phyloP scores from a whole-genome alignment of 1,140 invertebrate genomes.

The Parasteatoda tepidariorum region DNA sequence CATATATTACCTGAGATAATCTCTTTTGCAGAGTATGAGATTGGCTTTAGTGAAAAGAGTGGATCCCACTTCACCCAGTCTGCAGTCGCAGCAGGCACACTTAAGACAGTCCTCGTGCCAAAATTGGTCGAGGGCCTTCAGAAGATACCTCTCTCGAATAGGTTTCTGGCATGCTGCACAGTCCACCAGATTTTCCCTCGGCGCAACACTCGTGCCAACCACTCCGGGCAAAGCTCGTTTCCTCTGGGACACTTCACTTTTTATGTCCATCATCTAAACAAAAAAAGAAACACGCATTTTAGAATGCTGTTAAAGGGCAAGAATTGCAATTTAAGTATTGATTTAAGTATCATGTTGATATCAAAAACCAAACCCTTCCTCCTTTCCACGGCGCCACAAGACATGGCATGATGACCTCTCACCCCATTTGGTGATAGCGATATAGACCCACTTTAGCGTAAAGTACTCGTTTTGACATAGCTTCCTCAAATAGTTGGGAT shows the following conservation, averaged over 20 bases:
- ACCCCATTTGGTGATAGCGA: no score
- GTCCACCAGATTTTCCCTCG: constrained; percentile 62
- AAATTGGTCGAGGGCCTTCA: constrained; percentile 81
- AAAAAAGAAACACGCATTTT: background rate
- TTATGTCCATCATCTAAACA: constrained; percentile 9
- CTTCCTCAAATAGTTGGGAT: background rate
- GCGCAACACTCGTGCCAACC: background rate
- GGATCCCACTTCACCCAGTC: constrained; percentile 90
- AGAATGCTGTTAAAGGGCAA: no score
- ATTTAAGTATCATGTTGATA: no score
- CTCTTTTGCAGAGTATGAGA: constrained; percentile 90
- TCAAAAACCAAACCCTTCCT: background rate
- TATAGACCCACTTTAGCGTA: no score
- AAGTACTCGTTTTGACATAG: no score
- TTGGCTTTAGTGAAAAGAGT: constrained; percentile 93
- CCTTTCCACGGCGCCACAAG: background rate
- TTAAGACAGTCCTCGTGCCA: constrained; percentile 97
- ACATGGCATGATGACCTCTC: no score
- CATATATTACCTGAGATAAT: constrained; percentile 94
- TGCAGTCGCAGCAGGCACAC: constrained; percentile 92
- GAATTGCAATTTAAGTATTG: no score
- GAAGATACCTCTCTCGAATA: constrained; percentile 70
- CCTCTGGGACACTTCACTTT: constrained; percentile 32
- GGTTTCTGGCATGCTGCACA: constrained; percentile 72
- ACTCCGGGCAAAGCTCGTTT: background rate